These are phyloP conservation scores for Caenorhabditis inopinata DNA, from an alignment of 1,140 invertebrate species.

Conservation along the genomic window DNA sequence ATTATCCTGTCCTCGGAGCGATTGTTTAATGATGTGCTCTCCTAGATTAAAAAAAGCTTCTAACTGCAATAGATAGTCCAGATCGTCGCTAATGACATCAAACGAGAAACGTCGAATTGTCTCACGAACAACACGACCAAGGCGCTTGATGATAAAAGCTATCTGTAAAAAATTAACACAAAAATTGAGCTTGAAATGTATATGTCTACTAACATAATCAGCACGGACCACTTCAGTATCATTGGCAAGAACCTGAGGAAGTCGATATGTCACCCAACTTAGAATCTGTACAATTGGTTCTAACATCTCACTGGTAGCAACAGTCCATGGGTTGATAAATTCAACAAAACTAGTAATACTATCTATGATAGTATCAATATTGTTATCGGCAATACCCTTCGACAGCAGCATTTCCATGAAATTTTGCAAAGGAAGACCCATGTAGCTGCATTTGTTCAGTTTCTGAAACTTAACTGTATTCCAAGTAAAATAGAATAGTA, in stretches of 20 bases:
- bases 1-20: conserved; percentile 4
- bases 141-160: background rate
- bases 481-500: background rate
- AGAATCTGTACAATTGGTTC: background rate
- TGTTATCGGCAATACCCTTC: background rate
- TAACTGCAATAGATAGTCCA: background rate
- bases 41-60: background rate
- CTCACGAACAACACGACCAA: conserved; percentile 2
- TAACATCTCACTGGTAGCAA: background rate
- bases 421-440: background rate
- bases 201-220: background rate
- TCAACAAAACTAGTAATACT: background rate
- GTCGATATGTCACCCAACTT: background rate
- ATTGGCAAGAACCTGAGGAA: background rate
- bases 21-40: background rate
- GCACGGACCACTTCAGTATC: background rate
- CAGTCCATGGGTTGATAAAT: background rate
- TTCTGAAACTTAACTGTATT: background rate
- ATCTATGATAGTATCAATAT: background rate
- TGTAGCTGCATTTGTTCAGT: background rate
- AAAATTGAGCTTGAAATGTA: background rate
- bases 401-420: background rate
- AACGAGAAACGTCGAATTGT: background rate
- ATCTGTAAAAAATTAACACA: background rate
- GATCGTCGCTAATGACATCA: background rate